phyloP scores from a whole-genome alignment of 2,113 vertebrate species.

The Siniperca knerii region DNA sequence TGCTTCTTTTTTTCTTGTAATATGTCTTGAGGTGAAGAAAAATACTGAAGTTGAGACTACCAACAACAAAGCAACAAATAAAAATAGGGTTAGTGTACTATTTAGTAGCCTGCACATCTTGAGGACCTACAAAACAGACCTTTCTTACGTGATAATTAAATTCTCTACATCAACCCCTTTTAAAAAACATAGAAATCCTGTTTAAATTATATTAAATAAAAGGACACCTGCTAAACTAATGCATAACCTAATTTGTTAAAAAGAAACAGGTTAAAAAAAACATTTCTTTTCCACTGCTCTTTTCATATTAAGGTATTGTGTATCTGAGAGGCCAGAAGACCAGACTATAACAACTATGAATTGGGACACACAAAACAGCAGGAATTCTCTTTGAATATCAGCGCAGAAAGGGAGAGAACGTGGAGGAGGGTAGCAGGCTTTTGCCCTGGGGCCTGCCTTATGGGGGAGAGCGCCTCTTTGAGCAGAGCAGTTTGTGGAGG shows the following conservation, averaged over 20 bases:
- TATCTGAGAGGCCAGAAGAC: conserved; percentile 66
- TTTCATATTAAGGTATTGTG: conserved; percentile 52
- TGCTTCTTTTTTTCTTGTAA: conserved; percentile 69
- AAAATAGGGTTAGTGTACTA: conserved; percentile 72
- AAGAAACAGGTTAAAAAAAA: background rate
- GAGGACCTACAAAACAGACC: conserved; percentile 67
- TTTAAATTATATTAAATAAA: conserved; percentile 21
- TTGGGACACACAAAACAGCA: conserved; percentile 76
- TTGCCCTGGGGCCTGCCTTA: conserved; percentile 65
- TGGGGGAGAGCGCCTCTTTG: conserved; percentile 70
- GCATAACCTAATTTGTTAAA: background rate
- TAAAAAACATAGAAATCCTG: conserved; percentile 25
- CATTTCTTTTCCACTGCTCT: conserved; percentile 17
- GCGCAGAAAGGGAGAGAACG: conserved; percentile 55
- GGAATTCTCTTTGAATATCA: conserved; percentile 79
- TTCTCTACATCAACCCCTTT: conserved; percentile 42
- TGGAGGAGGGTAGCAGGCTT: conserved; percentile 67
- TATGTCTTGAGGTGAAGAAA: conserved; percentile 80
- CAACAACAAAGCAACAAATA: conserved; percentile 84
- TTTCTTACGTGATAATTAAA: conserved; percentile 65
- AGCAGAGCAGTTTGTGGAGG: conserved; percentile 70
- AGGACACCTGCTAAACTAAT: conserved; percentile 22
- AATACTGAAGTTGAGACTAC: conserved; percentile 73
- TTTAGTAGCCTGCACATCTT: conserved; percentile 66
- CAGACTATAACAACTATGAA: conserved; percentile 71